Conservation (phyloP, 2,797 vertebrate species). For the Streptopelia turtur region DNA sequence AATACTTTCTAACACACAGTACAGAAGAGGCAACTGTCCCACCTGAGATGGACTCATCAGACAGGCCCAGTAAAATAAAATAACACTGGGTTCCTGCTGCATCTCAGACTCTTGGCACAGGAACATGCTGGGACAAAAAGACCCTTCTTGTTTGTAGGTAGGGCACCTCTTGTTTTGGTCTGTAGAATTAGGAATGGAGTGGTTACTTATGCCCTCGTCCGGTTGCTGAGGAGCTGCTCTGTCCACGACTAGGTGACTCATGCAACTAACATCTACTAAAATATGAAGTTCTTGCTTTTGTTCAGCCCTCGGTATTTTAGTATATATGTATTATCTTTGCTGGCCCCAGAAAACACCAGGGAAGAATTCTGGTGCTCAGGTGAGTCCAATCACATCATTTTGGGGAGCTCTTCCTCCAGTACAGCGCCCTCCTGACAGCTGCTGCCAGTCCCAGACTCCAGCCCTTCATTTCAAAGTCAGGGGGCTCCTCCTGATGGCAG, state of each 20-base stretch:
- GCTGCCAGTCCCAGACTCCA: not conserved
- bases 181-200: not conserved
- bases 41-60: not conserved
- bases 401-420: not conserved
- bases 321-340: fast-evolving
- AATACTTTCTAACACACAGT: not conserved
- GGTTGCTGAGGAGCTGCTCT: not conserved
- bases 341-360: not conserved
- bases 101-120: not conserved
- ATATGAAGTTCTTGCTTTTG: not conserved
- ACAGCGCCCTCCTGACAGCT: not conserved
- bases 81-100: not conserved
- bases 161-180: not conserved
- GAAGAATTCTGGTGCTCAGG: not conserved
- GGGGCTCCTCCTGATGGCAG: not conserved
- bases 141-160: not conserved
- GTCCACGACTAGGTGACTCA: fast-evolving
- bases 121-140: not conserved
- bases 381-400: not conserved
- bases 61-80: not conserved
- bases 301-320: not conserved
- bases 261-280: not conserved
- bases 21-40: not conserved
- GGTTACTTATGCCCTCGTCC: not conserved
- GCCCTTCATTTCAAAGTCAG: not conserved